Evolutionary conservation across 1,140 invertebrate genomes (phyloP), one percentile per base, ranked within the genome.

Genomic region (Drosophila paulistorum): DNA sequence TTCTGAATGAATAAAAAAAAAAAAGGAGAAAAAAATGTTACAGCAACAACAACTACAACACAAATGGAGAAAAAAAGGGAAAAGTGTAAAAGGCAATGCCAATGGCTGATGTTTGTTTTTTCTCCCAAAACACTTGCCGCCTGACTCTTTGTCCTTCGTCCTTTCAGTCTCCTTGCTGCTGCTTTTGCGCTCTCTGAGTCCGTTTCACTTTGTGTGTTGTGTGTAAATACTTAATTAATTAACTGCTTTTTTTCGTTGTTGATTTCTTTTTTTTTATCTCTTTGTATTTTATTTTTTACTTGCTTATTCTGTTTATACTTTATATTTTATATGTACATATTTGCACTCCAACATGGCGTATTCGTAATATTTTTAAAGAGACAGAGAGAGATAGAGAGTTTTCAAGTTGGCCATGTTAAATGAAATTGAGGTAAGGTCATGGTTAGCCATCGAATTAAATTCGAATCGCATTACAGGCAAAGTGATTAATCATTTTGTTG

Each of bases 191-290:
- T 37, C 17, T 59, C 37, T 11, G 41, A 51, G 45, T 17, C 58
- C 35, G 14, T 51, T 41, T 51, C 45, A 17, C 62, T 66, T 60
- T 75, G 41, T 73, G 55, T 64, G 72, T 68, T 82, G 71, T 70
- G 76, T 83, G 80, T 83, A 83, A 83, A 83, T 83, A 83, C 80
- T 83, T 83, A 83, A 83, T 83, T 83, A 83, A 83, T 83, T 83
- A 83, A 83, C 80, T 76, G 68, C 55, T 76, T 60, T 62, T 48
- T 48, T 48, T 48, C 14, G 14, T 51, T 20, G 45, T 48, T 48
- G 14, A 48, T 48, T 48, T 48, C 17, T 48, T 20, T 48, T 48
- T 14, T 45, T 20, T 20, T 9, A 0, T 48, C 17, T 48, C 20
- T 48, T 48, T 48, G 17, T 20, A 17, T 51, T 51, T 51, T 23